A percentile compares a stretch with the other conserved stretches of the same genome.
These are phyloP conservation scores for Athene cunicularia DNA, from an alignment of 2,113 vertebrate genomes.

Conservation along the genomic window DNA sequence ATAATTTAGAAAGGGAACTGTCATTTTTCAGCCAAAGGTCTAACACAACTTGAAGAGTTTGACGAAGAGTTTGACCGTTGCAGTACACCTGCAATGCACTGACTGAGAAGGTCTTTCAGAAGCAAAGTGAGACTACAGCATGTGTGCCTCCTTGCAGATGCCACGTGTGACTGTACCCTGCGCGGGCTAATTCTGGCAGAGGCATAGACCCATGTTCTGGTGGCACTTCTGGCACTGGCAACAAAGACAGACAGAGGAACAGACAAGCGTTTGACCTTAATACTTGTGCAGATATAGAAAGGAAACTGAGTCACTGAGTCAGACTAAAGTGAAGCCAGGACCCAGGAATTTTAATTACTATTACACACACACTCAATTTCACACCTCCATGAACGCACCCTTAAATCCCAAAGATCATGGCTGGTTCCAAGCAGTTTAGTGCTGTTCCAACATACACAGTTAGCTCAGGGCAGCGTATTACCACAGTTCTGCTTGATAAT, in stretches of 20 bases:
- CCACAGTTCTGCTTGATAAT: slow-evolving; percentile 40
- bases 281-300: background rate
- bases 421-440: slow-evolving; percentile 25
- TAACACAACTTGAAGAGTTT: background rate
- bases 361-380: background rate
- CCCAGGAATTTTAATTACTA: background rate
- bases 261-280: background rate
- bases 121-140: background rate
- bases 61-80: background rate
- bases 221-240: background rate
- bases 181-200: rapidly evolving
- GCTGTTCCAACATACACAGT: background rate
- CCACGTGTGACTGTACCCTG: rapidly evolving
- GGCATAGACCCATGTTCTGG: background rate
- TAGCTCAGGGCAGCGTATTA: slow-evolving; percentile 25
- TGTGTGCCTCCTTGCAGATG: rapidly evolving
- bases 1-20: background rate
- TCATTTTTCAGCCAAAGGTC: background rate
- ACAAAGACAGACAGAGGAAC: background rate
- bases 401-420: background rate
- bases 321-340: background rate
- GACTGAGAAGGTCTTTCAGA: background rate
- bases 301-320: background rate
- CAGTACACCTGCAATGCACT: rapidly evolving
- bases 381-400: background rate